Percentiles rank a stretch among this genome's conserved stretches.
phyloP scores from a whole-genome alignment of 2,888 invertebrate genomes.

The Nemapogon koenigi region DNA sequence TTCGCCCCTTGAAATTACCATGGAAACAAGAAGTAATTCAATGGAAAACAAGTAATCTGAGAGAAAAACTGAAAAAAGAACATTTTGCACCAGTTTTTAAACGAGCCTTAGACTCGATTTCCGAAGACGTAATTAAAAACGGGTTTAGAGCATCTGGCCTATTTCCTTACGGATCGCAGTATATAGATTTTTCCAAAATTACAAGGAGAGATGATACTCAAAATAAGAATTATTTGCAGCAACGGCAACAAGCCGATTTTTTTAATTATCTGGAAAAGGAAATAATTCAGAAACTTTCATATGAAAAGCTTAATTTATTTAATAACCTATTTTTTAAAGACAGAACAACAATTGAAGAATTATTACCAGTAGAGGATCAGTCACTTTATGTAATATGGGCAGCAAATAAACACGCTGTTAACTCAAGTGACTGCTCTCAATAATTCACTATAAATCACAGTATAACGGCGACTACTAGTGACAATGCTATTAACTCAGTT shows the following conservation, averaged over 20 bases:
- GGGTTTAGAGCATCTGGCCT: conserved; percentile 20
- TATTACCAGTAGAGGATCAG: background rate
- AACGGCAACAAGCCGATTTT: conserved; percentile 10
- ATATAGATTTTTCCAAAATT: conserved; percentile 19
- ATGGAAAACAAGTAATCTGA: conserved; percentile 16
- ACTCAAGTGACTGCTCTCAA: too few relatives aligned
- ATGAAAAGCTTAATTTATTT: background rate
- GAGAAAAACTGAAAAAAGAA: conserved; percentile 9
- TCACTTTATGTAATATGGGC: conserved; percentile 2
- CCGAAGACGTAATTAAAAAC: conserved; percentile 16
- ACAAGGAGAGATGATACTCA: conserved; percentile 6
- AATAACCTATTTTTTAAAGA: background rate
- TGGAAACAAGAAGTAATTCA: conserved; percentile 17
- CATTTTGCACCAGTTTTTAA: conserved; percentile 10
- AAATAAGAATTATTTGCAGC: conserved; percentile 10
- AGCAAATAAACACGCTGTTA: background rate
- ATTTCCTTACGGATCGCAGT: conserved; percentile 21
- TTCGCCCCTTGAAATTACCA: conserved; percentile 17
- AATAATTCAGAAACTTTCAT: background rate
- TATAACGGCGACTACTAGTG: too few relatives aligned
- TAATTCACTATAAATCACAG: too few relatives aligned
- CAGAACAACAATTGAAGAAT: background rate
- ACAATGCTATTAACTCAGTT: too few relatives aligned
- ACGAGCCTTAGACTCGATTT: conserved; percentile 14
- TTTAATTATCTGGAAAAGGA: background rate